Evolutionary conservation across 2,888 invertebrate genomes (phyloP).

Genomic region (Epirrita christyi): DNA sequence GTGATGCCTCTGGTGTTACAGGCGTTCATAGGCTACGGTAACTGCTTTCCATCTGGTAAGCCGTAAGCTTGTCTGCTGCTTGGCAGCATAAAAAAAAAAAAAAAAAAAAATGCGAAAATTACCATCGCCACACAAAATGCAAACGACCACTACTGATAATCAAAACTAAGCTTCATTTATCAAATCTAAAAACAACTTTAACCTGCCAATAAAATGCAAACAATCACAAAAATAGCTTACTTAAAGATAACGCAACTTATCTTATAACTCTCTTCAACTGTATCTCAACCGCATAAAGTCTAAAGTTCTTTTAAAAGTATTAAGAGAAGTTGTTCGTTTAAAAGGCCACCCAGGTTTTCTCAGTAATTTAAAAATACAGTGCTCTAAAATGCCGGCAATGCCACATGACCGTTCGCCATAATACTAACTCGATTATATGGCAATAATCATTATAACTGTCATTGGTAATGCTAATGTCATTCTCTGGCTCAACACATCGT

Average conservation of each 20-base stretch:
- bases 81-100: background rate
- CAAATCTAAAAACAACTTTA: constrained; percentile 48
- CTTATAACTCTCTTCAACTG: constrained; percentile 30
- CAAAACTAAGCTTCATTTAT: background rate
- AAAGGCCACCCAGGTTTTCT: constrained; percentile 70
- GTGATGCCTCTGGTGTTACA: no score
- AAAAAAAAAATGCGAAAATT: background rate
- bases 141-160: background rate
- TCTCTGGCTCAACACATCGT: no score
- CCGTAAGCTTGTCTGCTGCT: no score
- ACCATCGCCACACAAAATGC: background rate
- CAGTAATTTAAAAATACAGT: constrained; percentile 63
- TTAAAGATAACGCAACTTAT: constrained; percentile 29
- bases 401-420: constrained; percentile 31
- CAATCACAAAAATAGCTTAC: constrained; percentile 44
- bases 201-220: constrained; percentile 61
- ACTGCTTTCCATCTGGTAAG: no score
- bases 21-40: no score
- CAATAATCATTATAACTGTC: constrained; percentile 33
- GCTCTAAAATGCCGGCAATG: constrained; percentile 38
- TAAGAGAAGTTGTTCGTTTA: constrained; percentile 14
- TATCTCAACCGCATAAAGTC: constrained; percentile 19
- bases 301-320: background rate
- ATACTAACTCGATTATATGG: constrained; percentile 50
- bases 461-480: background rate